phyloP scores from a whole-genome alignment of 2,888 invertebrate species.

The Dorcus hopei region DNA sequence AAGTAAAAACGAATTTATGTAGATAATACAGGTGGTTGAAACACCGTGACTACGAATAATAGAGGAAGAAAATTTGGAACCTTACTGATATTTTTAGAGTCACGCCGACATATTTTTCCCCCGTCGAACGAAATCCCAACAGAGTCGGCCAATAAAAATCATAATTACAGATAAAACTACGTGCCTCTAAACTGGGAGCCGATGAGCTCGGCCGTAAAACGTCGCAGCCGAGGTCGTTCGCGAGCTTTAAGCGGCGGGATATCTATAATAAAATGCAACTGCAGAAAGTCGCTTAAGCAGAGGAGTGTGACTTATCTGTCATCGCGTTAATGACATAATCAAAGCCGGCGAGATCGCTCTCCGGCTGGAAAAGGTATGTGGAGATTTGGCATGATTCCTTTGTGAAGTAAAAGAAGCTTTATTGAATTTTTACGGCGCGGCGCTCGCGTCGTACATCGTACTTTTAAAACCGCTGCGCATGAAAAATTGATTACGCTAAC shows the following conservation, averaged over 20 bases:
- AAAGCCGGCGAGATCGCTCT: constrained; percentile 16
- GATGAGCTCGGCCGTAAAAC: constrained; percentile 3
- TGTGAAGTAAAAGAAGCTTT: constrained; percentile 3
- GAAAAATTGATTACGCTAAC: too few species aligned
- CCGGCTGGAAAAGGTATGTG: constrained; percentile 16
- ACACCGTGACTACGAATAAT: too few species aligned
- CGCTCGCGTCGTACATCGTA: too few species aligned
- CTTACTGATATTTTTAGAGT: too few species aligned
- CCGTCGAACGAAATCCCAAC: too few species aligned
- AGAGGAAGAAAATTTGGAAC: too few species aligned
- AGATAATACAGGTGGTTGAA: too few species aligned
- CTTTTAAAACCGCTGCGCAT: too few species aligned
- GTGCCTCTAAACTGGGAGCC: not conserved
- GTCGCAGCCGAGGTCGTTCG: constrained; percentile 6
- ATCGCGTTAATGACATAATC: constrained; percentile 30
- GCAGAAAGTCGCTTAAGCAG: constrained; percentile 20
- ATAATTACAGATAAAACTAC: too few species aligned
- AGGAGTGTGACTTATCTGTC: constrained; percentile 27
- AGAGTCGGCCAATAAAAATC: too few species aligned
- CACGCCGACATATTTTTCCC: too few species aligned
- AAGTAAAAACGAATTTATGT: too few species aligned
- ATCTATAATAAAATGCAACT: constrained; percentile 25
- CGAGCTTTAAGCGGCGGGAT: constrained; percentile 5
- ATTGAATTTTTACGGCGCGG: not conserved
- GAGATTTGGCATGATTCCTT: constrained; percentile 17